These are phyloP conservation scores for Oenanthe melanoleuca DNA, from an alignment of 2,113 vertebrate species.

Conservation along the genomic window DNA sequence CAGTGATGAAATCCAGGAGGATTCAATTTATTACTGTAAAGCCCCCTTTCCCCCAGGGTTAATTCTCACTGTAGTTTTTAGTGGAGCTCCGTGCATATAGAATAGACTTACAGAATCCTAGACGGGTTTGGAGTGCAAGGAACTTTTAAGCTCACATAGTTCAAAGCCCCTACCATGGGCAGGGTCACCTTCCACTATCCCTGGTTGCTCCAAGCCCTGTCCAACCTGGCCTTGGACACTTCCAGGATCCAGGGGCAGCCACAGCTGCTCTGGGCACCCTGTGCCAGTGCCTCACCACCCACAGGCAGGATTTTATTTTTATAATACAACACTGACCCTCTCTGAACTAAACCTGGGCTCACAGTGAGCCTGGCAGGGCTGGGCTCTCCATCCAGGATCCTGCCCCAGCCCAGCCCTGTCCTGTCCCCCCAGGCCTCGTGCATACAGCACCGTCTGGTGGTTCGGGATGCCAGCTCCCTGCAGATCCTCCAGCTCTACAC, in stretches of 20 bases:
- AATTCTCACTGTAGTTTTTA: not conserved
- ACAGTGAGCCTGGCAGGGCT: not conserved
- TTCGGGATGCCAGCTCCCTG: slow-evolving; percentile 83
- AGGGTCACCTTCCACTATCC: not conserved
- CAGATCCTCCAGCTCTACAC: slow-evolving; percentile 90
- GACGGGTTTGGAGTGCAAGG: not conserved
- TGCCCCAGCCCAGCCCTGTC: not conserved
- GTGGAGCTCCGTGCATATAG: not conserved
- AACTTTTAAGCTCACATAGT: not conserved
- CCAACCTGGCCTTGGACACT: not conserved
- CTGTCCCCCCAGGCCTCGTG: slow-evolving; percentile 83
- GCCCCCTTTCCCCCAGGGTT: rapidly evolving
- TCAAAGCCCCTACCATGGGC: not conserved
- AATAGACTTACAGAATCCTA: not conserved
- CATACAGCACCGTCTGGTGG: slow-evolving; percentile 88
- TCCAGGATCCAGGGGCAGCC: not conserved
- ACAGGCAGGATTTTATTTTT: not conserved
- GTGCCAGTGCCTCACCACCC: not conserved
- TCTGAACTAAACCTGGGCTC: not conserved
- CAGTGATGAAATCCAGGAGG: rapidly evolving
- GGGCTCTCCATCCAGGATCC: not conserved
- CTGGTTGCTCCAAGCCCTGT: rapidly evolving
- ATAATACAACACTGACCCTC: not conserved
- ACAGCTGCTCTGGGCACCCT: not conserved
- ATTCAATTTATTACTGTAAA: rapidly evolving